phyloP scores from a whole-genome alignment of 1,140 invertebrate species.

The Batillaria attramentaria region DNA sequence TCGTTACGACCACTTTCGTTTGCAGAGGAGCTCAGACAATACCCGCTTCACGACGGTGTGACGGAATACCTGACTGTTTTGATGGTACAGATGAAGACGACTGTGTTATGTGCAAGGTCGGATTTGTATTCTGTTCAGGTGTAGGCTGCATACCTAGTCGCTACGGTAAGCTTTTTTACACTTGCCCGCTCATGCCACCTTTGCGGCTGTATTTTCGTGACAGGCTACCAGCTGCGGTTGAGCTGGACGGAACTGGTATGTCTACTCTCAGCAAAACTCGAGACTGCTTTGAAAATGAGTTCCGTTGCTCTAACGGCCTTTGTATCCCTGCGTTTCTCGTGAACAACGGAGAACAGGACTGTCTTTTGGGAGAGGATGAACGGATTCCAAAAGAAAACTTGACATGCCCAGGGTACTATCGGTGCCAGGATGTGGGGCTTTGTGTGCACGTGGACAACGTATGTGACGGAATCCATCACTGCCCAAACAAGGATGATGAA shows the following conservation, averaged over 20 bases:
- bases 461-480: constrained; percentile 34
- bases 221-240: not conserved
- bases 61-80: constrained; percentile 33
- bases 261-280: not conserved
- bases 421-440: constrained; percentile 8
- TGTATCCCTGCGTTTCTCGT: constrained; percentile 33
- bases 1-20: not conserved
- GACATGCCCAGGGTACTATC: constrained; percentile 27
- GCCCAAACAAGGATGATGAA: constrained; percentile 38
- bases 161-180: not conserved
- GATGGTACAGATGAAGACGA: constrained; percentile 36
- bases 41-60: not conserved
- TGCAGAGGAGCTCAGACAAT: constrained; percentile 27
- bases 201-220: not conserved
- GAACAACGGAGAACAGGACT: constrained; percentile 35
- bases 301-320: constrained; percentile 13
- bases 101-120: constrained; percentile 25
- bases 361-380: constrained; percentile 31
- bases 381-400: not conserved
- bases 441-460: constrained; percentile 33
- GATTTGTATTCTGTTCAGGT: not conserved
- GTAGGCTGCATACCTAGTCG: constrained; percentile 22
- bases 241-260: constrained; percentile 34
- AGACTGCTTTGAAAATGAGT: constrained; percentile 19
- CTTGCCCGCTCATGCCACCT: constrained; percentile 1